Evolutionary conservation across 2,888 invertebrate species (phyloP).

Genomic region (Hymenopus coronatus): DNA sequence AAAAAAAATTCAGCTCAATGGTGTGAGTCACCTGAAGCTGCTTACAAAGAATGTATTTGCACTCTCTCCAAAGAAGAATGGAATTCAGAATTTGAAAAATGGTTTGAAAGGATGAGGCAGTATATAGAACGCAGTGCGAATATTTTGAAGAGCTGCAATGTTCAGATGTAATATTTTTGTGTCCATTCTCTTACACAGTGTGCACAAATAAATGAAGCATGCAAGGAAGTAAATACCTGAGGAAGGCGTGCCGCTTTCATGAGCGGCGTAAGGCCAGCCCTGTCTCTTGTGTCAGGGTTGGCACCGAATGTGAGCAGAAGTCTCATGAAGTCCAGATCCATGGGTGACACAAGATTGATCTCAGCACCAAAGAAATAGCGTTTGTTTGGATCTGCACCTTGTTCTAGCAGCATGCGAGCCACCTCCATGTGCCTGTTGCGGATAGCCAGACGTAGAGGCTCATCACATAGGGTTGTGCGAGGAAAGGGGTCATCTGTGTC

Average conservation of each 20-base stretch:
- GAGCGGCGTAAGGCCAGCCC: conserved; percentile 83
- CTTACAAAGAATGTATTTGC: too few species aligned
- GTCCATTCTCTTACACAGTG: too few species aligned
- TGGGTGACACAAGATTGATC: conserved; percentile 77
- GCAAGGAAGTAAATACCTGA: conserved; percentile 52
- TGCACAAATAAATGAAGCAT: not conserved
- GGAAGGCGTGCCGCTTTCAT: conserved; percentile 86
- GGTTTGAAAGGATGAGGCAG: too few species aligned
- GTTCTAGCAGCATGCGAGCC: conserved; percentile 69
- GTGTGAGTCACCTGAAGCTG: too few species aligned
- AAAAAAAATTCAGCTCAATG: too few species aligned
- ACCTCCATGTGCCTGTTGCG: conserved; percentile 61
- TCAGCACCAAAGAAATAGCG: conserved; percentile 83
- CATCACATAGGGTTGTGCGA: conserved; percentile 73
- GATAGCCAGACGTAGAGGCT: conserved; percentile 84
- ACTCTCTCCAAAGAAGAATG: too few species aligned
- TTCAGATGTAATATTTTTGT: too few species aligned
- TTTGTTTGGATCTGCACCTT: conserved; percentile 87
- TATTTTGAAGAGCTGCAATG: too few species aligned
- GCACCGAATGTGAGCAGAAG: conserved; percentile 82
- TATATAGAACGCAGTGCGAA: too few species aligned
- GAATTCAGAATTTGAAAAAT: too few species aligned
- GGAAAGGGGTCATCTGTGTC: conserved; percentile 59
- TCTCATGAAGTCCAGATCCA: conserved; percentile 76
- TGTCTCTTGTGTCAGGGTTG: conserved; percentile 79